These are phyloP conservation scores for Brachycybe producta DNA, from an alignment of 2,888 invertebrate genomes.

Conservation along the genomic window DNA sequence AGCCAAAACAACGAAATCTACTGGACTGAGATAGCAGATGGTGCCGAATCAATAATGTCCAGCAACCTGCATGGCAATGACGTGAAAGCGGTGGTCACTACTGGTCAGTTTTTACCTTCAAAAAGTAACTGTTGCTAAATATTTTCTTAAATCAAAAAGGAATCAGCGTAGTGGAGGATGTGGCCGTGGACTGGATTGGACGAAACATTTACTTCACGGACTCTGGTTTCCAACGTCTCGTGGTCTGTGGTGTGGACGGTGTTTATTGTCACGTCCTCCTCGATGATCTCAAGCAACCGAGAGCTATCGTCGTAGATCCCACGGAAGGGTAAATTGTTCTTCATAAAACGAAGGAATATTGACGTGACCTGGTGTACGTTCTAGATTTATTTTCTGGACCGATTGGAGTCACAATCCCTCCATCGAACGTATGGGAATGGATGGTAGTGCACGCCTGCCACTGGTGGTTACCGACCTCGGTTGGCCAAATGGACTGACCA, in stretches of 20 bases:
- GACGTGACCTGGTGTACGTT: slow-evolving; percentile 20
- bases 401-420: slow-evolving; percentile 65
- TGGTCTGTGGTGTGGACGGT: slow-evolving; percentile 57
- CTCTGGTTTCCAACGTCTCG: slow-evolving; percentile 52
- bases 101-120: slow-evolving; percentile 28
- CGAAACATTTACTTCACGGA: slow-evolving; percentile 73
- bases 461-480: slow-evolving; percentile 50
- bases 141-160: slow-evolving; percentile 47
- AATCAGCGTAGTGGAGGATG: slow-evolving; percentile 24
- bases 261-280: slow-evolving; percentile 35
- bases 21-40: slow-evolving; percentile 60
- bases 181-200: slow-evolving; percentile 37
- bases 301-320: slow-evolving; percentile 41
- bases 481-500: slow-evolving; percentile 74
- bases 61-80: slow-evolving; percentile 48
- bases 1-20: slow-evolving; percentile 47
- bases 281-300: slow-evolving; percentile 35
- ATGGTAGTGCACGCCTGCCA: slow-evolving; percentile 50
- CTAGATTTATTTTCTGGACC: slow-evolving; percentile 76
- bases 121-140: slow-evolving; percentile 63
- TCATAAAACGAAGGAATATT: too few species aligned
- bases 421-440: slow-evolving; percentile 72
- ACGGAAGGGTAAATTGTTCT: slow-evolving; percentile 51
- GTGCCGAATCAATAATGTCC: slow-evolving; percentile 56
- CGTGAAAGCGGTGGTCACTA: slow-evolving; percentile 41